These are phyloP conservation scores for Eolophus roseicapilla DNA, from an alignment of 2,113 vertebrate species.

Conservation along the genomic window DNA sequence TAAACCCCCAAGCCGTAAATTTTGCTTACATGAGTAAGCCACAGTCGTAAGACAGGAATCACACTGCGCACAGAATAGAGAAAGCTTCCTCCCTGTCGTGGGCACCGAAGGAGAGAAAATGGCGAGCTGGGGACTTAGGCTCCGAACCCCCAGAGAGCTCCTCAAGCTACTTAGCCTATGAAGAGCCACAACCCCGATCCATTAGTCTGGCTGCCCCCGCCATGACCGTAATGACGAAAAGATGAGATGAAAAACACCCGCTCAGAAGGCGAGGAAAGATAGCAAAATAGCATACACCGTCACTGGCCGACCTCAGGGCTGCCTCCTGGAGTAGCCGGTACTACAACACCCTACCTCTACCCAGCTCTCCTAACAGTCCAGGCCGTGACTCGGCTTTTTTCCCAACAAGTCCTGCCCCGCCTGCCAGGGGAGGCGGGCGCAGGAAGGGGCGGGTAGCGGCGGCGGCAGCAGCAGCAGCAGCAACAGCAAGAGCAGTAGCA, in stretches of 20 bases:
- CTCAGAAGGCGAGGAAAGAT: accelerated
- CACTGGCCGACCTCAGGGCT: accelerated
- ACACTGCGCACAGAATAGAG: accelerated
- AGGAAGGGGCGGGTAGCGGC: constrained; percentile 25
- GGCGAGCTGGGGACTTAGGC: neutral
- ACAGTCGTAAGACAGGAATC: neutral
- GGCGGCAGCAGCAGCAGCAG: neutral
- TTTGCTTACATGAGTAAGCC: neutral
- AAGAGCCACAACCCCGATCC: too few relatives aligned
- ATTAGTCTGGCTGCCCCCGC: accelerated
- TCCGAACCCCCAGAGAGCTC: too few relatives aligned
- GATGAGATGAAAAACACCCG: accelerated
- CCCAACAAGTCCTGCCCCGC: neutral
- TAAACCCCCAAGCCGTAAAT: neutral
- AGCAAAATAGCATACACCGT: accelerated
- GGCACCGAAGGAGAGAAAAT: neutral
- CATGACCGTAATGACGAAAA: accelerated
- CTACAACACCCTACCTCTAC: accelerated
- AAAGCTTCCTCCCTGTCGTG: accelerated
- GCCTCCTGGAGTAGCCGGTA: neutral
- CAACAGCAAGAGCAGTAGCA: too few relatives aligned
- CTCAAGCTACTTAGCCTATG: accelerated
- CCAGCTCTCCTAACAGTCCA: accelerated
- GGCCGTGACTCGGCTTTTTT: neutral
- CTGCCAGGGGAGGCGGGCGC: neutral